These are phyloP conservation scores for Panorpa germanica DNA, from an alignment of 2,888 invertebrate genomes.

Conservation along the genomic window DNA sequence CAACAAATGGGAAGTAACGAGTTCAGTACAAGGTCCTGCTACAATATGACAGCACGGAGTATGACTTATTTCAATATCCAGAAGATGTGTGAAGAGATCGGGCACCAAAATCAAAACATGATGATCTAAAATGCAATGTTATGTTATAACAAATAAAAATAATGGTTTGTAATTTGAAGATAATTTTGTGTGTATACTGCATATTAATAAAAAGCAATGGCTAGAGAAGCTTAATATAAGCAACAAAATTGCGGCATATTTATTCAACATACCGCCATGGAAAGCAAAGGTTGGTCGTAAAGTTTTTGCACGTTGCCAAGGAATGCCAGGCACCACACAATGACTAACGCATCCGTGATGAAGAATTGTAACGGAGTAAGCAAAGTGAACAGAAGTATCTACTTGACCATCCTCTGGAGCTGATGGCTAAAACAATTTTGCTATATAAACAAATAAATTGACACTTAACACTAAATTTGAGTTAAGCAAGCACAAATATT, in stretches of 20 bases:
- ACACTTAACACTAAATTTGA: too few relatives aligned
- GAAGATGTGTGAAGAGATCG: conserved; percentile 63
- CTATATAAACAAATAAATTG: too few relatives aligned
- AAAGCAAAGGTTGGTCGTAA: conserved; percentile 60
- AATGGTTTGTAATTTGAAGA: too few relatives aligned
- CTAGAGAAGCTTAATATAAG: too few relatives aligned
- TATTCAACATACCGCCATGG: conserved; percentile 25
- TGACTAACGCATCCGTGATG: conserved; percentile 73
- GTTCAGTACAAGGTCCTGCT: conserved; percentile 35
- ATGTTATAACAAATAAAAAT: background rate
- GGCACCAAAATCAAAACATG: conserved; percentile 69
- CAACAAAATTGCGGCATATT: background rate
- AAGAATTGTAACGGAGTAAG: conserved; percentile 64
- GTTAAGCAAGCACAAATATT: conserved; percentile 5
- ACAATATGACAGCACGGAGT: conserved; percentile 70
- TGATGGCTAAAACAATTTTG: too few relatives aligned
- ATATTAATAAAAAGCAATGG: too few relatives aligned
- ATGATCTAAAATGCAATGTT: conserved; percentile 34
- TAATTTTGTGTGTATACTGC: too few relatives aligned
- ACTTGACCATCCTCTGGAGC: too few relatives aligned
- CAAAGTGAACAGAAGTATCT: conserved; percentile 71
- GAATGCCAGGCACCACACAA: conserved; percentile 62
- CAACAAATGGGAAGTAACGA: too few relatives aligned
- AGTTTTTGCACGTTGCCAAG: conserved; percentile 58
- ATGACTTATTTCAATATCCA: conserved; percentile 68